These are phyloP conservation scores for Arnoldichthys spilopterus DNA, from an alignment of 2,797 vertebrate genomes.

Conservation along the genomic window DNA sequence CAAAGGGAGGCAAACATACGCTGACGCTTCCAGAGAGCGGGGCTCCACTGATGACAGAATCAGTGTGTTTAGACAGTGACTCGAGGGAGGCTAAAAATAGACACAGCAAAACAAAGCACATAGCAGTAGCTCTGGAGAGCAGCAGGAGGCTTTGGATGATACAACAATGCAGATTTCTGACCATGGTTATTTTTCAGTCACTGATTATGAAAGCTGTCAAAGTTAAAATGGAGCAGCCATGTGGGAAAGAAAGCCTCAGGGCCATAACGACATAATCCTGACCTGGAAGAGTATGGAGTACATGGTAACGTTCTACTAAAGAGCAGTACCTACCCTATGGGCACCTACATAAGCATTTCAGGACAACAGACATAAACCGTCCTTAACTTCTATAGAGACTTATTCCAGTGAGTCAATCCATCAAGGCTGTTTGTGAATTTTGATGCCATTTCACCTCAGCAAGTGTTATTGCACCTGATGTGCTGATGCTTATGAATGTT, in stretches of 20 bases:
- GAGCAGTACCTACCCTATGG: too few species aligned
- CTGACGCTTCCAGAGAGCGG: background rate
- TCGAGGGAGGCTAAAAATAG: constrained; percentile 22
- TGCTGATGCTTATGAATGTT: too few species aligned
- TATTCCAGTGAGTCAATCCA: too few species aligned
- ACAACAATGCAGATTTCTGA: background rate
- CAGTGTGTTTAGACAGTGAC: constrained; percentile 21
- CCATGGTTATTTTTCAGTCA: background rate
- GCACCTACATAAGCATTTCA: too few species aligned
- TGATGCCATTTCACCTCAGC: too few species aligned
- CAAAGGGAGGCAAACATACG: background rate
- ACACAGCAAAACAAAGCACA: background rate
- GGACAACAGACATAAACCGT: too few species aligned
- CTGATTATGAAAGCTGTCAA: background rate
- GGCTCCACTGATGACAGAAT: background rate
- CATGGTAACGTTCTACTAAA: too few species aligned
- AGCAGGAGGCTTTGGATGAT: background rate
- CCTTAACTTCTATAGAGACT: too few species aligned
- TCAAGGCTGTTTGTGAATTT: too few species aligned
- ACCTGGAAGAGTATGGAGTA: too few species aligned
- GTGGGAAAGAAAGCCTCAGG: background rate
- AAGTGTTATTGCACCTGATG: too few species aligned
- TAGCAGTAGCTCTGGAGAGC: background rate
- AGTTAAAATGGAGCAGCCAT: background rate
- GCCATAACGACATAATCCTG: too few species aligned